Evolutionary conservation across 1,140 invertebrate genomes (phyloP), one percentile per base, ranked within the genome.

Genomic region (Drosophila guanche): DNA sequence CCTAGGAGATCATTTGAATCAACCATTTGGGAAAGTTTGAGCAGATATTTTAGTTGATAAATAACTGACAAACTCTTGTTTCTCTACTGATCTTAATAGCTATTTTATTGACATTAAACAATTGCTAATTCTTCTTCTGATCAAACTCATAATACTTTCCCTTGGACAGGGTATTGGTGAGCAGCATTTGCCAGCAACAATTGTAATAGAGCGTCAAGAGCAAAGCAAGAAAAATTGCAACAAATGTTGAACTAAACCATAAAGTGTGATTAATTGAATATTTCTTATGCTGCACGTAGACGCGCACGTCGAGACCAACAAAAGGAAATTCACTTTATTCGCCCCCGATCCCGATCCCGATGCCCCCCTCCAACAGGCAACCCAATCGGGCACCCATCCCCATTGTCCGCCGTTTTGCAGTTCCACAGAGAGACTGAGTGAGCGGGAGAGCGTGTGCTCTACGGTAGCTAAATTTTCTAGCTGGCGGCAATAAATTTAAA

Each of bases 181-280:
- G 51, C 22, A 52, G 63, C 50, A 74, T 10, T 37, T 37, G 33
- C 33, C 33, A 63, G 60, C 74, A 86, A 86, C 81, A 86, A 85
- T 85, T 86, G 81, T 81, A 85, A 85, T 85, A 85, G 86, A 85
- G 81, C 81, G 77, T 86, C 81, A 86, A 61, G 68, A 74, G 77
- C 65, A 77, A 86, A 85, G 81, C 77, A 88, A 88, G 83, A 88
- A 88, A 88, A 88, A 88, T 88, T 88, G 83, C 83, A 88, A 88
- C 83, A 88, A 88, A 88, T 88, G 83, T 88, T 88, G 70, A 89
- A 88, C 78, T 81, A 83, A 85, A 85, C 81, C 81, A 85, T 85
- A 85, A 88, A 88, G 83, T 88, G 83, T 88, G 83, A 88, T 88
- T 88, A 88, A 88, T 88, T 88, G 83, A 88, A 88, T 88, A 88